Conservation (phyloP, 2,113 vertebrate species). For the Speoplatyrhinus poulsoni region DNA sequence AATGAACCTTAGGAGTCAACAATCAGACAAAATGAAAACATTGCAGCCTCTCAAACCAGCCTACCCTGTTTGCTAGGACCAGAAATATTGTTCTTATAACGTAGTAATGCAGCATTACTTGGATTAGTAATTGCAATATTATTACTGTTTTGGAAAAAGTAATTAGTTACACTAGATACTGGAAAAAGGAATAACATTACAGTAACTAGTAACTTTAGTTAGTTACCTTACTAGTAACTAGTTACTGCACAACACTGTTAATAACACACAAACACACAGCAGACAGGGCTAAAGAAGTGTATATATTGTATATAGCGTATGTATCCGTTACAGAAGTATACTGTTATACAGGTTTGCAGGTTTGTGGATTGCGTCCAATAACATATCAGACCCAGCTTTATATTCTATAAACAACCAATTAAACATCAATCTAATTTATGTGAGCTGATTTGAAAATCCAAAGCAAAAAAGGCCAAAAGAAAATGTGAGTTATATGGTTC, state of each 20-base stretch:
- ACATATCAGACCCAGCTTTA: constrained; percentile 9
- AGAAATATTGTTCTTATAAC: no score
- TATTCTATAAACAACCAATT: constrained; percentile 17
- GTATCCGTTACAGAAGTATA: constrained; percentile 22
- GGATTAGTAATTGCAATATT: no score
- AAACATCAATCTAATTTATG: constrained; percentile 2
- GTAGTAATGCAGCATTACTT: no score
- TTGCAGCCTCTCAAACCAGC: no score
- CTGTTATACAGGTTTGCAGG: neutral
- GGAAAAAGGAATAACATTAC: no score
- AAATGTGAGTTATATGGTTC: constrained; percentile 43
- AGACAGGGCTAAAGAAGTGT: constrained; percentile 7
- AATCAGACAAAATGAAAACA: no score
- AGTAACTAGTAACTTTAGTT: no score
- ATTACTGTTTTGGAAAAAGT: no score
- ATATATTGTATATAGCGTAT: constrained; percentile 39
- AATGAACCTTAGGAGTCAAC: no score
- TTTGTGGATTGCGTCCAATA: neutral
- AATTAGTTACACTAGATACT: no score
- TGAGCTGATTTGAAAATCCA: constrained; percentile 8
- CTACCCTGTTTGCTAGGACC: no score
- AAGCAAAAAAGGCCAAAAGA: constrained; percentile 10
- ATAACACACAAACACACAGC: constrained; percentile 40
- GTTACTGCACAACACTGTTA: constrained; percentile 5
- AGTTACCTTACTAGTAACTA: no score